Evolutionary conservation across 2,113 vertebrate genomes (phyloP).

Genomic region (Pterocles gutturalis): DNA sequence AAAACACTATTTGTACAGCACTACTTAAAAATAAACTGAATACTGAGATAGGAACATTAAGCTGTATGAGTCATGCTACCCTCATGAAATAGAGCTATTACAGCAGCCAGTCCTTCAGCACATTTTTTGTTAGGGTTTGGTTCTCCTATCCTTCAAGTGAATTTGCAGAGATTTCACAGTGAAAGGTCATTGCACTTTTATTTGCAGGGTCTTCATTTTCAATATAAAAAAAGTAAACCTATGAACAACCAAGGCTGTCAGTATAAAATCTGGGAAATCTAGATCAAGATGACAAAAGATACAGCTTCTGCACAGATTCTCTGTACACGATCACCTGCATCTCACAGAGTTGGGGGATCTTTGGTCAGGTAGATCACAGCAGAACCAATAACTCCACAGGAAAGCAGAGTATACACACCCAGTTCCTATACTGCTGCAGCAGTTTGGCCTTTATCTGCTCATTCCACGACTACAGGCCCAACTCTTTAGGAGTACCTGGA

Average conservation of each 20-base stretch:
- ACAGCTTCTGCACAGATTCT: background rate
- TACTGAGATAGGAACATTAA: slow-evolving; percentile 69
- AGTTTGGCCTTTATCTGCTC: background rate
- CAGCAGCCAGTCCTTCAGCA: slow-evolving; percentile 61
- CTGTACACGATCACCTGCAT: background rate
- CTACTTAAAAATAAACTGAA: slow-evolving; percentile 78
- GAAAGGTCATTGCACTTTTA: background rate
- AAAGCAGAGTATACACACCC: background rate
- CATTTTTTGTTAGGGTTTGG: slow-evolving; percentile 54
- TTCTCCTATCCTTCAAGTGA: background rate
- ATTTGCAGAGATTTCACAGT: background rate
- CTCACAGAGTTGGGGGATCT: background rate
- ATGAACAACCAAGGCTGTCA: background rate
- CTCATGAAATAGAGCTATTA: slow-evolving; percentile 23
- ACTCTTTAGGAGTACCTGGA: background rate
- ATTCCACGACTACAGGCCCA: background rate
- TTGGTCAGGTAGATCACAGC: background rate
- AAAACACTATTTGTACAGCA: slow-evolving; percentile 62
- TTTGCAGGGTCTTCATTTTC: background rate
- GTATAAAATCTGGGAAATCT: background rate
- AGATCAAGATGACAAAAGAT: background rate
- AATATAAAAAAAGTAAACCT: background rate
- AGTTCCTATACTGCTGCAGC: background rate
- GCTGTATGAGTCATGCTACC: slow-evolving; percentile 72
- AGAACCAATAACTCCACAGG: background rate